Evolutionary conservation across 1,140 invertebrate genomes (phyloP).

Genomic region (Maconellicoccus hirsutus): DNA sequence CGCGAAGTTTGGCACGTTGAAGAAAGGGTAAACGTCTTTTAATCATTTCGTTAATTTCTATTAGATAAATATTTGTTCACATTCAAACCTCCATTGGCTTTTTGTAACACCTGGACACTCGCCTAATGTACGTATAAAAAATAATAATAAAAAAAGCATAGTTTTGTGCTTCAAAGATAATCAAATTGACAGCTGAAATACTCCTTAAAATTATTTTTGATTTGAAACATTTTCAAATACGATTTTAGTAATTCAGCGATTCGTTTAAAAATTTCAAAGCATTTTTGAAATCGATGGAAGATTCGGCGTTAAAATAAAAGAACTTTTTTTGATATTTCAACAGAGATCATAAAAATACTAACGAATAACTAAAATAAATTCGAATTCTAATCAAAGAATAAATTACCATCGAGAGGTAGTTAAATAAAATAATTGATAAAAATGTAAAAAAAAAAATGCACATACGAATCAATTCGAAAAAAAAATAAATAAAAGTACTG

Average conservation of each 20-base stretch:
- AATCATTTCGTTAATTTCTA: neutral
- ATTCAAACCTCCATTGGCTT: neutral
- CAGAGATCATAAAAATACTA: conserved; percentile 17
- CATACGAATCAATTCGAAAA: neutral
- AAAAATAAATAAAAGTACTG: neutral
- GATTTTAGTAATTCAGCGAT: neutral
- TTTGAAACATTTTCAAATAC: neutral
- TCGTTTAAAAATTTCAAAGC: neutral
- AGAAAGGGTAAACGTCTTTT: too few species aligned
- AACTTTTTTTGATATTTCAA: conserved; percentile 11
- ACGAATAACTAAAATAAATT: conserved; percentile 14
- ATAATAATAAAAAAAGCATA: neutral
- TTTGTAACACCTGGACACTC: neutral
- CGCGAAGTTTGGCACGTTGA: neutral
- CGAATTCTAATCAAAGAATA: conserved; percentile 11
- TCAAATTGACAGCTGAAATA: too few species aligned
- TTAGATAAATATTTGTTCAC: neutral
- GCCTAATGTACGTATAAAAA: neutral
- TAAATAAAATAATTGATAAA: conserved; percentile 20
- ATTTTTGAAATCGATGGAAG: neutral
- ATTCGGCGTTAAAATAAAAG: neutral
- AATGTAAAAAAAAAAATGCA: conserved; percentile 18
- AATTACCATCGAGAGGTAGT: conserved; percentile 16
- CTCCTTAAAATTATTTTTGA: neutral
- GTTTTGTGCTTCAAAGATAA: neutral